Percentiles rank a stretch among this genome's conserved stretches.
These are phyloP conservation scores for Alcis repandata DNA, from an alignment of 2,888 invertebrate species.

Conservation along the genomic window DNA sequence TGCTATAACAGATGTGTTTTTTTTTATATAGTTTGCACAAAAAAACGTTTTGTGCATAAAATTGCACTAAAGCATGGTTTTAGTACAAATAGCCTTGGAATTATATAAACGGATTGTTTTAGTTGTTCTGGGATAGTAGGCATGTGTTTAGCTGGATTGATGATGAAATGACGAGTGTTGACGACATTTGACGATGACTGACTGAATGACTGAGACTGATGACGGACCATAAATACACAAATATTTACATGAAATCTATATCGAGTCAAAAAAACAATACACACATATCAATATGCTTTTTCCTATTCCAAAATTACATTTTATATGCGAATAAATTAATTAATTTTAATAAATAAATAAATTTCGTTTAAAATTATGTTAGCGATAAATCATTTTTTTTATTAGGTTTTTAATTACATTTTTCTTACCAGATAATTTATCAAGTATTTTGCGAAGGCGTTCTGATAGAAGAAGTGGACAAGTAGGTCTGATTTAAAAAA, in stretches of 20 bases:
- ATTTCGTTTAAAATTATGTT: too few relatives aligned
- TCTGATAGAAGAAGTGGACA: too few relatives aligned
- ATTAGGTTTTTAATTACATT: too few relatives aligned
- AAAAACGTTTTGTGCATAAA: not conserved
- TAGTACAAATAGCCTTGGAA: not conserved
- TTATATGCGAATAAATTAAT: too few relatives aligned
- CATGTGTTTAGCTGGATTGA: slow-evolving; percentile 5
- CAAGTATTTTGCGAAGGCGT: too few relatives aligned
- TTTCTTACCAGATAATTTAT: too few relatives aligned
- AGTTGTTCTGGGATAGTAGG: slow-evolving; percentile 1
- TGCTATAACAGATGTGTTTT: too few relatives aligned
- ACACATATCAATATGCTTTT: not conserved
- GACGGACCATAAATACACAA: not conserved
- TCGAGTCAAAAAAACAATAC: not conserved
- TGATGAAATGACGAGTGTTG: not conserved
- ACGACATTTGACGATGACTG: not conserved
- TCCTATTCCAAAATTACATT: too few relatives aligned
- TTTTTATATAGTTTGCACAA: too few relatives aligned
- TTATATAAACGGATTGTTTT: not conserved
- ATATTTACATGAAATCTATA: not conserved
- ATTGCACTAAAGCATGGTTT: not conserved
- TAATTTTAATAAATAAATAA: too few relatives aligned
- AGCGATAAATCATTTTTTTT: too few relatives aligned
- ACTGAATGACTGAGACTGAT: not conserved
- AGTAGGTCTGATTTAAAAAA: too few relatives aligned